A percentile compares a stretch with the other conserved stretches of the same genome.
These are phyloP conservation scores for Odontophorus gujanensis DNA, from an alignment of 2,113 vertebrate genomes.

Conservation along the genomic window DNA sequence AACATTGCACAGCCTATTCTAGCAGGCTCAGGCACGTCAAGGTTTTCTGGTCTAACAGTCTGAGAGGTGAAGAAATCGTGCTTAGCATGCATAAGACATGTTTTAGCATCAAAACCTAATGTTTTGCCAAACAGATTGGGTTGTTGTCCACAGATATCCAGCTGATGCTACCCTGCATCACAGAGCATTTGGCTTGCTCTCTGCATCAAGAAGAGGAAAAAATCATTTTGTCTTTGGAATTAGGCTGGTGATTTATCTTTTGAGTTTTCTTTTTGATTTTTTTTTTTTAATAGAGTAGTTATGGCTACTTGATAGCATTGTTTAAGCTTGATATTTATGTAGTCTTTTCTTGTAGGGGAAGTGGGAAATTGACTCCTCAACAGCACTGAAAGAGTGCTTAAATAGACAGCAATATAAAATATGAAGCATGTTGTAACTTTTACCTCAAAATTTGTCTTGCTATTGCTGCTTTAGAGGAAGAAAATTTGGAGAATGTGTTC, in stretches of 20 bases:
- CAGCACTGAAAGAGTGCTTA: neutral
- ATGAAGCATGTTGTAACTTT: neutral
- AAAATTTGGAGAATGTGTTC: neutral
- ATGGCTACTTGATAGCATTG: rapidly evolving
- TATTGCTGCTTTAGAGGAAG: neutral
- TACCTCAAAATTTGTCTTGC: neutral
- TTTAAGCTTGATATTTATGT: neutral
- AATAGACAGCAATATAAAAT: neutral
- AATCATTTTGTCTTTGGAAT: neutral
- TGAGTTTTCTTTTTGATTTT: neutral
- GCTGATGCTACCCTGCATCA: neutral
- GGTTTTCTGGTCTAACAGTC: slow-evolving; percentile 21
- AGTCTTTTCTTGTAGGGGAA: neutral
- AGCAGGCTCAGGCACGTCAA: neutral
- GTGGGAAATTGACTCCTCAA: neutral
- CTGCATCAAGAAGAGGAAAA: neutral
- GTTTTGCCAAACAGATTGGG: neutral
- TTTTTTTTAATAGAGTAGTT: neutral
- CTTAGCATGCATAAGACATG: neutral
- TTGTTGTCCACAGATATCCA: neutral
- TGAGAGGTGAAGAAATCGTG: neutral
- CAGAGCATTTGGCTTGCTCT: neutral
- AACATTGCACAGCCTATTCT: neutral
- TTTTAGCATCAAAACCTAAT: neutral
- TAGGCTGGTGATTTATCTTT: neutral